Evolutionary conservation across 2,888 invertebrate genomes (phyloP).

Genomic region (Neocrepidodera transversa): DNA sequence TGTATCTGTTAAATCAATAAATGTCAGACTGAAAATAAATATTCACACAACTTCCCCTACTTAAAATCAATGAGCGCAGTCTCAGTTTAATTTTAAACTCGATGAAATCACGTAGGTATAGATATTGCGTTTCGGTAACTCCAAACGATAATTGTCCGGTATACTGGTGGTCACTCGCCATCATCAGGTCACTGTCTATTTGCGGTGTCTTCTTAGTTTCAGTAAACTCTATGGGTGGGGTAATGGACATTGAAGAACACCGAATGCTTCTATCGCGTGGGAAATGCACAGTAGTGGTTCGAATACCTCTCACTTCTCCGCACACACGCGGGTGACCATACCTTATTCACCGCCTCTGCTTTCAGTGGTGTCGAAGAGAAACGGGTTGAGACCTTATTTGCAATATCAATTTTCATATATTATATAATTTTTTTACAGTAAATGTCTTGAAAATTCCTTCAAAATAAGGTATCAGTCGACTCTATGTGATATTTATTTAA

Average conservation of each 20-base stretch:
- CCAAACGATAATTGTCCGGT: conserved; percentile 37
- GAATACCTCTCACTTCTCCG: conserved; percentile 55
- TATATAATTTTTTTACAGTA: too few relatives aligned
- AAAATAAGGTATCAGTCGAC: too few relatives aligned
- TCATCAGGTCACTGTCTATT: conserved; percentile 39
- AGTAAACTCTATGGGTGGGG: conserved; percentile 47
- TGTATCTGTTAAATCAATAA: too few relatives aligned
- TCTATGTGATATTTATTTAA: background rate
- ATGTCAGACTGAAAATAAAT: too few relatives aligned
- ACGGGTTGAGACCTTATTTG: background rate
- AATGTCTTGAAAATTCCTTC: too few relatives aligned
- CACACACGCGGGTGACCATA: conserved; percentile 48
- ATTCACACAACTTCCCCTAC: too few relatives aligned
- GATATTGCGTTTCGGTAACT: conserved; percentile 26
- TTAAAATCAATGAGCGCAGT: too few relatives aligned
- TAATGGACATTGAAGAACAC: conserved; percentile 52
- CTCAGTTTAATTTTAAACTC: too few relatives aligned
- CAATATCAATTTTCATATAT: too few relatives aligned
- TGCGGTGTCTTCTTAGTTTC: conserved; percentile 40
- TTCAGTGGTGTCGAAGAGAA: conserved; percentile 16
- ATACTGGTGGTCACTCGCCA: conserved; percentile 38
- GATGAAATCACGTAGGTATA: conserved; percentile 20
- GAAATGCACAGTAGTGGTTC: conserved; percentile 70
- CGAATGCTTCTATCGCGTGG: conserved; percentile 66
- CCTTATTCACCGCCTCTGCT: conserved; percentile 53